Percentiles rank a stretch among this genome's conserved stretches.
Evolutionary conservation across 2,888 invertebrate genomes (phyloP).

Genomic region (Scaptodrosophila latifasciaeformis): DNA sequence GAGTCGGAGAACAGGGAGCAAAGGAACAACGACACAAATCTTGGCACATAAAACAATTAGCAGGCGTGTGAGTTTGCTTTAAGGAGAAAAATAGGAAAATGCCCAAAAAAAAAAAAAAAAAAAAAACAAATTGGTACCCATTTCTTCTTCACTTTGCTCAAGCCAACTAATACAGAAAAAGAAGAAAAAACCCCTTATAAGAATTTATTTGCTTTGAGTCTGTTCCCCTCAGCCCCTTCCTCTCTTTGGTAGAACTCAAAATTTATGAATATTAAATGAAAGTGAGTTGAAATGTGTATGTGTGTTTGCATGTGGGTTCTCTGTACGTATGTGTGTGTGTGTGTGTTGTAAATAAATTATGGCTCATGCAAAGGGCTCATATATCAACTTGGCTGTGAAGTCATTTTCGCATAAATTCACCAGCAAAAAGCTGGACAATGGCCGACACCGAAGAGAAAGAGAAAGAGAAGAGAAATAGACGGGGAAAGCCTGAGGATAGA

Average conservation of each 20-base stretch:
- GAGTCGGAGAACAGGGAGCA: no score
- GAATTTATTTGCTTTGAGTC: not conserved
- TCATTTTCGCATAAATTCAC: constrained; percentile 28
- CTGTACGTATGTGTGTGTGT: no score
- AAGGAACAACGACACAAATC: constrained; percentile 58
- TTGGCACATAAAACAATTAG: constrained; percentile 68
- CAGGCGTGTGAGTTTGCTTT: constrained; percentile 17
- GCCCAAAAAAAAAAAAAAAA: constrained; percentile 44
- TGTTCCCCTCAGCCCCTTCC: not conserved
- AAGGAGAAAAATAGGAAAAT: constrained; percentile 12
- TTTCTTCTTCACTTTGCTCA: no score
- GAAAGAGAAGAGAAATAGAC: no score
- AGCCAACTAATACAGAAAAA: no score
- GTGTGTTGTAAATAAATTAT: constrained; percentile 43
- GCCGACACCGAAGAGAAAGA: no score
- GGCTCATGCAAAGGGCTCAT: constrained; percentile 62
- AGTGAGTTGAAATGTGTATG: not conserved
- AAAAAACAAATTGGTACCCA: no score
- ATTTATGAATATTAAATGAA: constrained; percentile 63
- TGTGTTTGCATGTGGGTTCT: no score
- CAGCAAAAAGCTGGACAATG: not conserved
- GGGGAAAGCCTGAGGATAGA: no score
- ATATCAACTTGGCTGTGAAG: constrained; percentile 55
- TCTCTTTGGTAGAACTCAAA: constrained; percentile 29
- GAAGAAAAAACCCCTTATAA: no score